Evolutionary conservation across 92 coral and sea anemone genomes (phyloP), one percentile per base, ranked within the genome.

Genomic region (Epizoanthus rinbou): DNA sequence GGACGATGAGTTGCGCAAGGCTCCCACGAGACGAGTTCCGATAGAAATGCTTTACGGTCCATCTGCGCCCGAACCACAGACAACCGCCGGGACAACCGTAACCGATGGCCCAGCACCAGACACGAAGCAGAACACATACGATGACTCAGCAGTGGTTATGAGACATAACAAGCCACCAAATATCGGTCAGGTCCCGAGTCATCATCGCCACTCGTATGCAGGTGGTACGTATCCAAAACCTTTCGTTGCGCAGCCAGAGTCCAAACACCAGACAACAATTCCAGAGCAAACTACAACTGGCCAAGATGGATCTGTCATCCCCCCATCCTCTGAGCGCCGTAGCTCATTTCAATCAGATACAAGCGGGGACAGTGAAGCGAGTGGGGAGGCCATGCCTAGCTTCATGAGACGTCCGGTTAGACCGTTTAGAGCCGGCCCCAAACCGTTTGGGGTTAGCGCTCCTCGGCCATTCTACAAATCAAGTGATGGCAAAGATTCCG

Each of bases 171-270:
- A 78, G 39, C 28, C 82, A 33, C 66, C 82, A 33, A 60, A 78
- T 47, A 22, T 62, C 1, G 82, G 82, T 14, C 71, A 78, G 59
- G 23, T 43, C 64, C 89, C 92, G 45, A 89, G 80, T 66, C 67
- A 56, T 89, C 62, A 54, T 43, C 89, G 92, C n/a, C 92, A 89
- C 76, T 89, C 92, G 67, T 66, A 66, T 37, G 66, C 87, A 16
- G 89, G 86, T 0, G 92, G 92, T 8, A 85, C 82, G 18, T 67
- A 85, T 13, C 92, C 92, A 7, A 87, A 83, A 16, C 92, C 92
- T 6, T 89, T 86, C 45, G 71, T 78, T 52, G 70, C 82, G 22
- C n/a, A 14, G 31, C 70, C 69, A 43, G 71, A 78, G 3, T 35
- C 41, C 17, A 78, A 78, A 59, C 59, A 41, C 21, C 47, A 43